Base-by-base conservation (phyloP, 2,888 invertebrate genomes). In the Unio delphinus region DNA sequence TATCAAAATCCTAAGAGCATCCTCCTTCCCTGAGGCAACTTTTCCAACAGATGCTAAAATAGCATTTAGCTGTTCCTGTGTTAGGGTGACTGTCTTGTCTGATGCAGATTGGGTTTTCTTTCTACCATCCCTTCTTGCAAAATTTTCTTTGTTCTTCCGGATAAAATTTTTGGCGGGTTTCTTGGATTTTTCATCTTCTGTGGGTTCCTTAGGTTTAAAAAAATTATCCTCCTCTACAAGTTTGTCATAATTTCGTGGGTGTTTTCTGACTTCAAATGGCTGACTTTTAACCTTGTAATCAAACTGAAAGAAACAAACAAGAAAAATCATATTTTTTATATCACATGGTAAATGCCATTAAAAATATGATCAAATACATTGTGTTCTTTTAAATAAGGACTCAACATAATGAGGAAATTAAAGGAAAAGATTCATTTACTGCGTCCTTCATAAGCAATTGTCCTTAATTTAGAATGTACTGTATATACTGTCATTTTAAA, bases 11-110 rank as follows among this genome's bases (percentile, higher is more conserved):
- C 81, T 80, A 1, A 86, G 70, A 55, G 80, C 75, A 68, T 82
- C 81, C 64, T 84, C 83, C 63, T 75, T 79, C 20, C 83, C 83
- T 23, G 80, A 74, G 8, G 81, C 77, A 58, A 79, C 75, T 72
- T 84, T 85, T 59, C 85, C 85, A 6, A 87, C 82, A 18, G 87
- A 84, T 30, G 78, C 76, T 61, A 87, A 75, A 26, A 87, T 83
- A 8, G 86, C 83, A 67, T 83, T 84, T 56, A 87, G 74, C 73
- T 87, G 87, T 8, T 84, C 85, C 65, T 87, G 85, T 4, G 87
- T 87, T 56, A 87, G 71, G 55, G 86, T 87, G 57, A 87, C 85
- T 17, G 83, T 80, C 20, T 26, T 26, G 17, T 64, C 61, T 28
- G 23, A 59, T 45, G 45, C 62, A 56, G 70, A 73, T n/a, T 70